These are phyloP conservation scores for Sesamia nonagrioides DNA, from an alignment of 1,140 invertebrate genomes.

Conservation along the genomic window DNA sequence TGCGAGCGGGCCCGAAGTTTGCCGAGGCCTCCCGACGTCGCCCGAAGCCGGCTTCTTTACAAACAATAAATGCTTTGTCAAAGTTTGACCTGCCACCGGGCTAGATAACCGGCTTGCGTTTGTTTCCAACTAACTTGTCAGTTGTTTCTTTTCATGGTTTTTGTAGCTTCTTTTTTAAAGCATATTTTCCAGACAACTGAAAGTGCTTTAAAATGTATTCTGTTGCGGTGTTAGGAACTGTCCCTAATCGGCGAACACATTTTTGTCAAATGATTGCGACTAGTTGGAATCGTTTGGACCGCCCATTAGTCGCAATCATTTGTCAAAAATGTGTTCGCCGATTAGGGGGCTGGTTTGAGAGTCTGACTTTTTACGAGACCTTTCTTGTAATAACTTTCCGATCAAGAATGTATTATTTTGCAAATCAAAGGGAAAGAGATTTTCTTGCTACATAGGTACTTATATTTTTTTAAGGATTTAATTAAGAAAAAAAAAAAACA, in stretches of 20 bases:
- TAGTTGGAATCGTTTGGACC: too few species aligned
- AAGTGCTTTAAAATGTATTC: background rate
- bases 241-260: too few species aligned
- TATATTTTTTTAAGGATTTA: too few species aligned
- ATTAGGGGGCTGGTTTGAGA: background rate
- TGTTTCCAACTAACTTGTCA: slow-evolving; percentile 69
- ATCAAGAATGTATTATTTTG: too few species aligned
- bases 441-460: too few species aligned
- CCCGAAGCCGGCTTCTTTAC: slow-evolving; percentile 64
- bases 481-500: too few species aligned
- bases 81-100: slow-evolving; percentile 65
- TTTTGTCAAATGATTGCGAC: too few species aligned
- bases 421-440: too few species aligned
- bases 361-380: background rate
- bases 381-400: too few species aligned
- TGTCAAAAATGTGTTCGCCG: too few species aligned
- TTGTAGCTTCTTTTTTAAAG: slow-evolving; percentile 47
- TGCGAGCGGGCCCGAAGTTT: slow-evolving; percentile 59
- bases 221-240: background rate
- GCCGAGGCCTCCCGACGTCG: slow-evolving; percentile 59
- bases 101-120: slow-evolving; percentile 80
- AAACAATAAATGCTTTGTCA: slow-evolving; percentile 85
- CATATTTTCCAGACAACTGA: slow-evolving; percentile 24
- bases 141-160: slow-evolving; percentile 62
- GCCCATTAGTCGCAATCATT: too few species aligned